Evolutionary conservation across 1,140 invertebrate genomes (phyloP).

Genomic region (Heliconius melpomene): DNA sequence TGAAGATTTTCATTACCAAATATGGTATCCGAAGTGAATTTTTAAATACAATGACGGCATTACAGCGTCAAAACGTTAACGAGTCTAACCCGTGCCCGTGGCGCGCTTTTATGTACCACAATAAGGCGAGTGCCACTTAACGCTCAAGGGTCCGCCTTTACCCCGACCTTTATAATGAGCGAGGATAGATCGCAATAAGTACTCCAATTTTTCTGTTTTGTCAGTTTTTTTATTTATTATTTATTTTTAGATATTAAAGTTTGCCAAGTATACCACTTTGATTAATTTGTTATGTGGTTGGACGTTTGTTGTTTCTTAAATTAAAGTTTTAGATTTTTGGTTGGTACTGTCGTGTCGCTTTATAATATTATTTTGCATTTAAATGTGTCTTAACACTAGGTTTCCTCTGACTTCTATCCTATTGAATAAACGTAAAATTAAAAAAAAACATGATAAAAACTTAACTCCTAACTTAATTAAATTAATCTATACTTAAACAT

Average conservation of each 20-base stretch:
- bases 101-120: constrained; percentile 46
- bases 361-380: too few species aligned
- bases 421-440: too few species aligned
- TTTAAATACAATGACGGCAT: constrained; percentile 41
- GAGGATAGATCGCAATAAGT: constrained; percentile 43
- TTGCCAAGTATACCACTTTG: too few species aligned
- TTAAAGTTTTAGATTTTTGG: too few species aligned
- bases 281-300: too few species aligned
- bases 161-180: constrained; percentile 48
- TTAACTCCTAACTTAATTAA: neutral
- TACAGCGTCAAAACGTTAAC: constrained; percentile 44
- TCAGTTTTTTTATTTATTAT: constrained; percentile 21
- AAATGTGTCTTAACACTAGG: neutral
- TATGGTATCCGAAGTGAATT: constrained; percentile 22
- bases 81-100: constrained; percentile 43
- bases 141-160: constrained; percentile 41
- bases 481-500: neutral
- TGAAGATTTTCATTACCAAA: constrained; percentile 30
- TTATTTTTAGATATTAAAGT: constrained; percentile 6
- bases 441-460: neutral
- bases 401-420: too few species aligned
- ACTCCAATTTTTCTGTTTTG: constrained; percentile 35
- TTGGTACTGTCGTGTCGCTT: too few species aligned
- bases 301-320: too few species aligned
- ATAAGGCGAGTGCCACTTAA: constrained; percentile 45